Evolutionary conservation across 1,140 invertebrate genomes (phyloP).

Genomic region (Pseudomyrmex gracilis): DNA sequence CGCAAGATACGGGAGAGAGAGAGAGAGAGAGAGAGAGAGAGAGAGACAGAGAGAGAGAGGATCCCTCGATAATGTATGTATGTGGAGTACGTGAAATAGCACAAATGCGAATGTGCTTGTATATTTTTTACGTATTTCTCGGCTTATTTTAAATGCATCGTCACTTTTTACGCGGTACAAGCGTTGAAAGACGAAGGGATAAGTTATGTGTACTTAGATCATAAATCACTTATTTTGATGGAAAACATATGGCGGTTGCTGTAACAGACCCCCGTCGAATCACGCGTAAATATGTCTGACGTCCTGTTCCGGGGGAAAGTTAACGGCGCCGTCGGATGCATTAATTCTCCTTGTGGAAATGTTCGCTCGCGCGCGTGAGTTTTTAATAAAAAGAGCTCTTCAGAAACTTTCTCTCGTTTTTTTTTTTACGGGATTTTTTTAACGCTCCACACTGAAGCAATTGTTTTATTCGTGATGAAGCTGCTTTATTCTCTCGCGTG

Average conservation of each 20-base stretch:
- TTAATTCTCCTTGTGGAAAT: conserved; percentile 17
- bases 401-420: neutral
- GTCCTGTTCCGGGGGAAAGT: neutral
- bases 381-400: conserved; percentile 17
- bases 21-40: neutral
- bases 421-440: neutral
- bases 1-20: neutral
- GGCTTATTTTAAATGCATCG: neutral
- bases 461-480: conserved; percentile 23
- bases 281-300: conserved; percentile 6
- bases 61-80: too few relatives aligned
- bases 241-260: neutral
- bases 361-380: neutral
- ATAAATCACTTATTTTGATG: conserved; percentile 36
- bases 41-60: neutral
- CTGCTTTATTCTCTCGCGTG: neutral
- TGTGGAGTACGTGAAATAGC: conserved; percentile 16
- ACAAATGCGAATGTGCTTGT: neutral
- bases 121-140: neutral
- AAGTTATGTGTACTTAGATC: conserved; percentile 1
- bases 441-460: neutral
- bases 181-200: conserved; percentile 20
- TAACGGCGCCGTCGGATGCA: conserved; percentile 8
- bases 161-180: neutral
- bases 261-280: conserved; percentile 8